Conservation (phyloP, 2,888 invertebrate genomes). For the Xanthia icteritia region DNA sequence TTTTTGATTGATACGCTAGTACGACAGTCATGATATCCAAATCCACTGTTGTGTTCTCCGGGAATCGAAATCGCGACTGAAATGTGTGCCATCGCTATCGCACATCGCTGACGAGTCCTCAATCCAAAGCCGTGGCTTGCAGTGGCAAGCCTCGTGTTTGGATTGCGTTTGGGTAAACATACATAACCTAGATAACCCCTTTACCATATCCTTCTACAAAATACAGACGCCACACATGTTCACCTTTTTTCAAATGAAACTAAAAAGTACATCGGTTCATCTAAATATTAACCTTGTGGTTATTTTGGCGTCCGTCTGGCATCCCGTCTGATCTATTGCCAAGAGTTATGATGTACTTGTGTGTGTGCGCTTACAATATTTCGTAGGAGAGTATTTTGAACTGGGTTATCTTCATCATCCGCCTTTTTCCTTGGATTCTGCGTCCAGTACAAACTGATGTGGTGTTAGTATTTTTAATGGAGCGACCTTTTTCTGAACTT, state of each 20-base stretch:
- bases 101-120: too few species aligned
- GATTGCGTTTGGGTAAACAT: too few species aligned
- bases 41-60: too few species aligned
- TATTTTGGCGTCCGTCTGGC: conserved; percentile 64
- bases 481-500: neutral
- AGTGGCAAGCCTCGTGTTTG: too few species aligned
- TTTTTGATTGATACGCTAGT: too few species aligned
- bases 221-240: neutral
- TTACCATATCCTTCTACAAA: neutral
- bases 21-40: too few species aligned
- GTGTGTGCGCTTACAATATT: conserved; percentile 18
- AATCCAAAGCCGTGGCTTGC: too few species aligned
- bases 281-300: conserved; percentile 41
- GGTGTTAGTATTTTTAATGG: neutral
- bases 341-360: conserved; percentile 55
- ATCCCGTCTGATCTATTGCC: conserved; percentile 68
- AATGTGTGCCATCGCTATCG: too few species aligned
- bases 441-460: neutral
- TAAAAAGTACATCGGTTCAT: conserved; percentile 32
- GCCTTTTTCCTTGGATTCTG: neutral
- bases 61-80: too few species aligned
- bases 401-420: neutral
- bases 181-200: too few species aligned
- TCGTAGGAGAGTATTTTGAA: conserved; percentile 15
- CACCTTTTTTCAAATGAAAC: conserved; percentile 2